Percentiles rank a stretch among this genome's conserved stretches.
These are phyloP conservation scores for rat (Rattus norvegicus) DNA, from an alignment of 2,113 vertebrate genomes.

Conservation along the genomic window DNA sequence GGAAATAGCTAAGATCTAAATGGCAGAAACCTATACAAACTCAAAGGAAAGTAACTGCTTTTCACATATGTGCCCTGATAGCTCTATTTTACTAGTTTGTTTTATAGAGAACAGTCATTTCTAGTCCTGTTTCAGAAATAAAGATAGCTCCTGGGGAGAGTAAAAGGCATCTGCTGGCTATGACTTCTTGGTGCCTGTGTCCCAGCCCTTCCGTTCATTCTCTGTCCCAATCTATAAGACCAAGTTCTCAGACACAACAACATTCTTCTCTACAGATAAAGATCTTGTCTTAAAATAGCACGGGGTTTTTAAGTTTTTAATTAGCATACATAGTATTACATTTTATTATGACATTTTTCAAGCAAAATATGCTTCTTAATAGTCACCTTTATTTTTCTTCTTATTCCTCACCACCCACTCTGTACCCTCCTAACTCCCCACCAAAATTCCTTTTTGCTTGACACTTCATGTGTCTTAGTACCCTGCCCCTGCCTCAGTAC, in stretches of 20 bases:
- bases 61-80: background rate
- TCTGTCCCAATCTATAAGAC: background rate
- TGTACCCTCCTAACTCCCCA: background rate
- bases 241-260: background rate
- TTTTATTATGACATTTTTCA: background rate
- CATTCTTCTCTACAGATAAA: background rate
- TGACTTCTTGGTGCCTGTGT: background rate
- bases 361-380: background rate
- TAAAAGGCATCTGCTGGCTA: background rate
- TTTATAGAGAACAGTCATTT: background rate
- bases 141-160: background rate
- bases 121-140: background rate
- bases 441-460: background rate
- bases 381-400: background rate
- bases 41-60: background rate
- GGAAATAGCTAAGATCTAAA: background rate
- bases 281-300: background rate
- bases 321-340: background rate
- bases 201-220: background rate
- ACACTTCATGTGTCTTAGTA: background rate
- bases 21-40: conserved; percentile 2
- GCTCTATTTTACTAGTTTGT: background rate
- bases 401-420: background rate
- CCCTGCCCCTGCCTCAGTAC: background rate
- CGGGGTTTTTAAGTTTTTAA: background rate